Conservation (phyloP, 2,888 invertebrate genomes). For the Resseliella maxima region DNA sequence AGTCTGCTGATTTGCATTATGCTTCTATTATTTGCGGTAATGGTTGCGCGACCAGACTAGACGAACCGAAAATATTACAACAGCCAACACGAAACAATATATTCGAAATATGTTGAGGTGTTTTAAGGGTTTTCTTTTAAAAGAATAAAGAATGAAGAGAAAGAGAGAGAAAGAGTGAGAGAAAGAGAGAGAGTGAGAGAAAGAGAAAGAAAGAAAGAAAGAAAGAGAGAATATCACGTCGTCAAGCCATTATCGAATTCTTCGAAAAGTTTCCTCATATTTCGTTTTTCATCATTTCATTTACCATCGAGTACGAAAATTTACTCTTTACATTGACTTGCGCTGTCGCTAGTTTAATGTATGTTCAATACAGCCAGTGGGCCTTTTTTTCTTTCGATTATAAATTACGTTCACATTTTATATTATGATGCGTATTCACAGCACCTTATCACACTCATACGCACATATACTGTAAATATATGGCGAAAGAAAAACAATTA, state of each 20-base stretch:
- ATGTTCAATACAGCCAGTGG: neutral
- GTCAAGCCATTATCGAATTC: conserved; percentile 25
- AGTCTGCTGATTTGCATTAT: neutral
- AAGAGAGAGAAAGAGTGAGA: no score
- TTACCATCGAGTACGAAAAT: neutral
- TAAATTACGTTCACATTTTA: neutral
- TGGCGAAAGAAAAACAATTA: no score
- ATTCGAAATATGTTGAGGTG: no score
- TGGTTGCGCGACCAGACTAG: neutral
- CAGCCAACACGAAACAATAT: no score
- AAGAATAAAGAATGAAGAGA: no score
- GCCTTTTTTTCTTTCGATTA: neutral
- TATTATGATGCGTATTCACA: neutral
- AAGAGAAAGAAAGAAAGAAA: no score
- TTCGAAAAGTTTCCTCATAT: conserved; percentile 18
- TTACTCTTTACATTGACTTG: neutral
- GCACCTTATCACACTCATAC: neutral
- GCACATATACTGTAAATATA: neutral
- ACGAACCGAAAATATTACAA: neutral
- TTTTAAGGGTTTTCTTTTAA: no score
- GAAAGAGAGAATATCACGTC: neutral
- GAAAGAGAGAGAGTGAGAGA: no score
- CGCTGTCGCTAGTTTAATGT: neutral
- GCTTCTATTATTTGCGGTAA: neutral
- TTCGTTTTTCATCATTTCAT: neutral